phyloP scores from a whole-genome alignment of 2,888 invertebrate genomes.

The Endomychus coccineus region DNA sequence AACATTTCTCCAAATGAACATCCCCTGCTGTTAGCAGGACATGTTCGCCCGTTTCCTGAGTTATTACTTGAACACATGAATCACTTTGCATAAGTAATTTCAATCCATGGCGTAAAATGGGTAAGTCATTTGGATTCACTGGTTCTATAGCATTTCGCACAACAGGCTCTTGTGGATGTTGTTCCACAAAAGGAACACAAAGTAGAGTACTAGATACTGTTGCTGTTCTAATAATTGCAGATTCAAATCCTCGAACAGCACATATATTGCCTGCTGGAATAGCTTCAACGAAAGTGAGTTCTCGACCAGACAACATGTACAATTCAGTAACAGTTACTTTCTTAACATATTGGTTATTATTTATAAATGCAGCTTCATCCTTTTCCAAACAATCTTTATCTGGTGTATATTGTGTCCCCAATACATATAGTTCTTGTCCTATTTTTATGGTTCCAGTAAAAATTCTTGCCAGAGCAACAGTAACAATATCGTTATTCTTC shows the following conservation, averaged over 20 bases:
- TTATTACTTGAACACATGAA: constrained; percentile 81
- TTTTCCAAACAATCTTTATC: constrained; percentile 25
- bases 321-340: constrained; percentile 61
- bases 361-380: constrained; percentile 42
- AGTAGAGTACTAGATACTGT: constrained; percentile 75
- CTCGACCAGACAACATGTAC: constrained; percentile 89
- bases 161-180: constrained; percentile 74
- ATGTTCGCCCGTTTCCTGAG: constrained; percentile 93
- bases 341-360: constrained; percentile 45
- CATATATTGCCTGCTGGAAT: constrained; percentile 88
- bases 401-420: constrained; percentile 87
- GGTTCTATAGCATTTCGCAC: constrained; percentile 92
- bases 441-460: constrained; percentile 78
- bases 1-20: constrained; percentile 91
- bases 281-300: constrained; percentile 69
- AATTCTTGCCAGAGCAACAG: constrained; percentile 88
- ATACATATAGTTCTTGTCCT: constrained; percentile 72
- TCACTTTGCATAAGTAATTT: constrained; percentile 88
- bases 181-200: constrained; percentile 83
- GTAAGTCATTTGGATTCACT: constrained; percentile 68
- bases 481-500: constrained; percentile 49
- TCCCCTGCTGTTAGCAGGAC: constrained; percentile 94
- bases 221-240: constrained; percentile 79
- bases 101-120: constrained; percentile 65
- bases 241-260: constrained; percentile 79